Evolutionary conservation across 2,113 vertebrate genomes (phyloP).

Genomic region (Crotalus horridus): DNA sequence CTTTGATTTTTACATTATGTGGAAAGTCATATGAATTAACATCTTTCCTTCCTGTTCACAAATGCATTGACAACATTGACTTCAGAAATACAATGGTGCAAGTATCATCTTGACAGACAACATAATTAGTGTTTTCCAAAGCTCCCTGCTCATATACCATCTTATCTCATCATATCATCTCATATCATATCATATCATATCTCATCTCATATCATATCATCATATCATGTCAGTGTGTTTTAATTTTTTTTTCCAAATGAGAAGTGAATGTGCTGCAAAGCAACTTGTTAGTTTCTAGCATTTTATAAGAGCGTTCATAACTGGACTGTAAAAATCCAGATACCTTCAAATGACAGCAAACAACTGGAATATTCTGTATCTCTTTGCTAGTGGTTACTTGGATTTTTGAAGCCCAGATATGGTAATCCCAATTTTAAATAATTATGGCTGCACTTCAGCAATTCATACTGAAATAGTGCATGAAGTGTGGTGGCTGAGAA

Average conservation of each 20-base stretch:
- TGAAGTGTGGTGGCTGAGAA: neutral
- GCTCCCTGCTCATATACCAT: neutral
- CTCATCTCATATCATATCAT: neutral
- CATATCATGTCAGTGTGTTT: neutral
- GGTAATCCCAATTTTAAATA: neutral
- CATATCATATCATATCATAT: neutral
- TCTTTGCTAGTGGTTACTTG: neutral
- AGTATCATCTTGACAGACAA: neutral
- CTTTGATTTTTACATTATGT: neutral
- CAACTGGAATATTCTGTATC: neutral
- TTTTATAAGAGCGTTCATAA: neutral
- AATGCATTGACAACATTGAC: neutral
- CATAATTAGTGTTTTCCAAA: neutral
- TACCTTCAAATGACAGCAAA: neutral
- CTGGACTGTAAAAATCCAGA: neutral
- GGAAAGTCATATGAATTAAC: neutral
- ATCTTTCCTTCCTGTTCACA: neutral
- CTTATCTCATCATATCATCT: neutral
- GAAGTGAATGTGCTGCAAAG: neutral
- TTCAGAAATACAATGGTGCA: neutral
- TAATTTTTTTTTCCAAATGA: neutral
- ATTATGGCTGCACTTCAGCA: neutral
- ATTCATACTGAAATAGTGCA: neutral
- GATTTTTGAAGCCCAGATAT: neutral
- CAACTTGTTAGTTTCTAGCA: neutral